Conservation (phyloP, 2,113 vertebrate genomes). For the Amia ocellicauda region DNA sequence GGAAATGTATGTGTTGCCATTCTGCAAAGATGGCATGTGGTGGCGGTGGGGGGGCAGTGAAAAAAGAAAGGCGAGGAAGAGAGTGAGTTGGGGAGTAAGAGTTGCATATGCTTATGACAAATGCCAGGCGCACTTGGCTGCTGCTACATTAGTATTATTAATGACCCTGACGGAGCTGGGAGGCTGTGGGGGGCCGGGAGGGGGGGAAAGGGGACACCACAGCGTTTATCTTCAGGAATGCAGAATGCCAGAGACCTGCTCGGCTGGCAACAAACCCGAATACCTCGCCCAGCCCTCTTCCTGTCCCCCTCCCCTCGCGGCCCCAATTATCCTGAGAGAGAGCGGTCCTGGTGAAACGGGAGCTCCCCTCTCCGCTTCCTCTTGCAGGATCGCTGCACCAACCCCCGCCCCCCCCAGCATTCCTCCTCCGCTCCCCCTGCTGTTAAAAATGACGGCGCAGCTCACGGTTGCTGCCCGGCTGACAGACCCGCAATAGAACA, state of each 20-base stretch:
- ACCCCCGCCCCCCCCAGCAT: slow-evolving; percentile 48
- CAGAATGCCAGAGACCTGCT: slow-evolving; percentile 61
- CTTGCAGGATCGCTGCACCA: slow-evolving; percentile 49
- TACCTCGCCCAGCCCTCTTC: slow-evolving; percentile 47
- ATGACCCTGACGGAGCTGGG: slow-evolving; percentile 31
- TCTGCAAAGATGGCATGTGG: slow-evolving; percentile 3
- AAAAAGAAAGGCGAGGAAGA: slow-evolving; percentile 3
- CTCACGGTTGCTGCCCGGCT: slow-evolving; percentile 66
- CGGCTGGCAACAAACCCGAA: slow-evolving; percentile 70
- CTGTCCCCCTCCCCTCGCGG: slow-evolving; percentile 27
- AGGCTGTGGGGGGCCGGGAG: slow-evolving; percentile 15
- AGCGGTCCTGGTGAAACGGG: slow-evolving; percentile 53
- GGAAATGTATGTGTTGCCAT: slow-evolving; percentile 1
- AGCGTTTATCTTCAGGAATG: slow-evolving; percentile 72
- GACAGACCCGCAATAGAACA: slow-evolving; percentile 59
- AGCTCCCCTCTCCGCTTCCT: slow-evolving; percentile 65
- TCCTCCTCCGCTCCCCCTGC: slow-evolving; percentile 40
- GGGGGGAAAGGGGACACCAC: slow-evolving; percentile 68
- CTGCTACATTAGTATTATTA: slow-evolving; percentile 6
- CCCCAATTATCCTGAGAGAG: slow-evolving; percentile 15
- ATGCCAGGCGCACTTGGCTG: not conserved
- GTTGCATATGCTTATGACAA: not conserved
- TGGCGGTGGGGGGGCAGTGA: slow-evolving; percentile 12
- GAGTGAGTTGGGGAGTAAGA: not conserved
- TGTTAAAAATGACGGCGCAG: not conserved